These are phyloP conservation scores for Carterocephalus palaemon DNA, from an alignment of 2,888 invertebrate species.

Conservation along the genomic window DNA sequence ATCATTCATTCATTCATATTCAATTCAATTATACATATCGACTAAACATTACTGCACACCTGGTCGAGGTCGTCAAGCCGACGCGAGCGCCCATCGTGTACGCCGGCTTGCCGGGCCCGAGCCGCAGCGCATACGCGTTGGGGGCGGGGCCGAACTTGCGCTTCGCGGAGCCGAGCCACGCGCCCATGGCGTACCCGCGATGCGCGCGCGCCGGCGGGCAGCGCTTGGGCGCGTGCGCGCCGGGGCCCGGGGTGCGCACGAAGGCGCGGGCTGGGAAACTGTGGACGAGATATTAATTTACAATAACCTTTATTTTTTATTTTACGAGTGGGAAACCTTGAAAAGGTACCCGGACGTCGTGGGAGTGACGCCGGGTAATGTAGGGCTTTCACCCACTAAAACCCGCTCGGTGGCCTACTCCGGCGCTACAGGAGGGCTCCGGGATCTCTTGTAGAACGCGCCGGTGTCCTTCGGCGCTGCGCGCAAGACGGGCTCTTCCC, in stretches of 20 bases:
- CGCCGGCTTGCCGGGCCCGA: constrained; percentile 67
- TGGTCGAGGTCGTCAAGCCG: constrained; percentile 46
- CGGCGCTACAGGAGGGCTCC: no score
- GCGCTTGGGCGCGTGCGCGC: constrained; percentile 80
- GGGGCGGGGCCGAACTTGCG: constrained; percentile 79
- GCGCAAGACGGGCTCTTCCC: no score
- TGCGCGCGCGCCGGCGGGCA: constrained; percentile 72
- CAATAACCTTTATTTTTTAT: no score
- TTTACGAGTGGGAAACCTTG: no score
- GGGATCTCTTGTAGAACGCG: no score
- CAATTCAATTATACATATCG: background rate
- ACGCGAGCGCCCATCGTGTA: constrained; percentile 65
- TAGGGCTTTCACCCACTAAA: no score
- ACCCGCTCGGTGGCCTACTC: no score
- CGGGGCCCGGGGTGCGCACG: constrained; percentile 79
- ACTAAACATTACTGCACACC: constrained; percentile 39
- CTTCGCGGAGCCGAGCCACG: constrained; percentile 62
- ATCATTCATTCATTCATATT: no score
- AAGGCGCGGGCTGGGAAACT: constrained; percentile 45
- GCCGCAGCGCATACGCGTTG: constrained; percentile 74
- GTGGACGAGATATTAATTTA: constrained; percentile 14
- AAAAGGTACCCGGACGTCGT: no score
- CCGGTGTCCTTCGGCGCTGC: no score
- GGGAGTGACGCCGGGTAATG: no score
- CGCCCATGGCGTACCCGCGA: constrained; percentile 78